phyloP scores from a whole-genome alignment of 2,888 invertebrate genomes.

The Taphrorychus bicolor region DNA sequence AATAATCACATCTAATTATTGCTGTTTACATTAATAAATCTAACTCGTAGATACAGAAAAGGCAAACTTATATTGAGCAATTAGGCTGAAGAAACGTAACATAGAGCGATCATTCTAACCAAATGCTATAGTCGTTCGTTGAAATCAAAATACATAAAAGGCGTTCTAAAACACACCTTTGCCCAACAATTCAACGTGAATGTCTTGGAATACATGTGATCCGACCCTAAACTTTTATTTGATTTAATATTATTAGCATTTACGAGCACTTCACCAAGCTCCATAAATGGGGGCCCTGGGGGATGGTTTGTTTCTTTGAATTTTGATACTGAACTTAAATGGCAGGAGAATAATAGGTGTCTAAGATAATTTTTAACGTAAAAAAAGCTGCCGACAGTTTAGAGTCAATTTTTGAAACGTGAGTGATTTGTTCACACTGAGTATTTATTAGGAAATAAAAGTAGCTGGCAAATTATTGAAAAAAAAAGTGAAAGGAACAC shows the following conservation, averaged over 20 bases:
- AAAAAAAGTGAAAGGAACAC: no score
- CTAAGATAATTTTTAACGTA: no score
- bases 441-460: no score
- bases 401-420: no score
- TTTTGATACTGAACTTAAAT: not conserved
- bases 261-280: conserved; percentile 30
- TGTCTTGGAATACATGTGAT: conserved; percentile 54
- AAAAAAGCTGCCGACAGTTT: no score
- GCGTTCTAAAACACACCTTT: conserved; percentile 48
- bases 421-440: no score
- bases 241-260: conserved; percentile 56
- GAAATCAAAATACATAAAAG: conserved; percentile 44
- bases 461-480: no score
- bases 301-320: not conserved
- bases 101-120: not conserved
- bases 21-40: no score
- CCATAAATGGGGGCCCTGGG: conserved; percentile 13
- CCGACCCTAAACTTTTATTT: conserved; percentile 58
- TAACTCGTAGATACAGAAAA: no score
- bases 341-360: no score
- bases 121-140: conserved; percentile 28
- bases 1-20: no score
- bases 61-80: not conserved
- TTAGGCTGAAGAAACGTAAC: not conserved
- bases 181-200: conserved; percentile 48